Evolutionary conservation across 1,140 invertebrate species (phyloP), one percentile per base, ranked within the genome.

Genomic region (Ceratina calcarata): DNA sequence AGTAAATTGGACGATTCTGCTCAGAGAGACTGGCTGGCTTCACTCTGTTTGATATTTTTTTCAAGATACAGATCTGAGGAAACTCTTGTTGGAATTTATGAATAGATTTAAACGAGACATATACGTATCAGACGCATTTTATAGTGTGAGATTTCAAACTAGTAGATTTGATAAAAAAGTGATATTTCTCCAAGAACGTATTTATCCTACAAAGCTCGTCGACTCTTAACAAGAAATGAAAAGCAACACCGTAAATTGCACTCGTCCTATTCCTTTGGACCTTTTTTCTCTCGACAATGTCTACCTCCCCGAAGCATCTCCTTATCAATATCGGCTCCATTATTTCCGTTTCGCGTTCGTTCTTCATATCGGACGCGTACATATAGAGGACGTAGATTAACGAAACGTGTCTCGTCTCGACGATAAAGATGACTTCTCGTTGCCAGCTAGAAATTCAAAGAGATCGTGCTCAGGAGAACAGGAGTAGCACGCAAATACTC

Each of bases 371-470:
- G 20, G 20, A 53, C 49, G 22, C 51, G 22, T 27, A 53, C 37
- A 10, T 45, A 45, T 6, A 45, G 37, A 45, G 37, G 53, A 32
- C 67, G 24, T n/a, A 8, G 15, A 55, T 18, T 2, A 49, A 16
- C 12, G 67, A 27, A 55, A 55, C 51, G 22, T 55, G 22, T 12
- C 4, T 24, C 37, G 32, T 27, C 16, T 37, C 22, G 32, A 45
- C 65, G 45, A 69, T 51, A 69, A 69, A 69, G 37, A 16, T 37
- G 73, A 27, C 73, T 76, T 58, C 20, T 45, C 53, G 61, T 65
- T 15, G 7, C n/a, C 13, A 16, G n/a, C n/a, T 18, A 13, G 8
- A n/a, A 67, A 67, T 57, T 77, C 57, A 18, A 8, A 24, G 49
- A 55, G 57, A 60, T 67, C 18, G 73, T 49, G 27, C 20, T 18